Evolutionary conservation across 2,113 vertebrate genomes (phyloP).

Genomic region (Nesoenas mayeri): DNA sequence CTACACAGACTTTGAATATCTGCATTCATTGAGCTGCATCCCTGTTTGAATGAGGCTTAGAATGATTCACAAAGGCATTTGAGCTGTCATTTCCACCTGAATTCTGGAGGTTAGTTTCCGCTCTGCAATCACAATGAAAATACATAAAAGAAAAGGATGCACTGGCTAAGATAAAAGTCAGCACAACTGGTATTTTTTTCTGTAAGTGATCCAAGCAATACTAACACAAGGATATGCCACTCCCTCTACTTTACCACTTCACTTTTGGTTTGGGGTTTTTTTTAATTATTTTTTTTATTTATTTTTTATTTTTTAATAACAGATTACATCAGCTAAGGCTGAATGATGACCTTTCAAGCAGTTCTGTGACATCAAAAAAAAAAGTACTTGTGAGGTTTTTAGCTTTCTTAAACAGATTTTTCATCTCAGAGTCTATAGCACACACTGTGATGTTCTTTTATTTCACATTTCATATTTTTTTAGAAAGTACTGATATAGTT

Average conservation of each 20-base stretch:
- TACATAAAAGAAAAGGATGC: neutral
- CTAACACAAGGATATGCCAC: neutral
- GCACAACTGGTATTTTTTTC: neutral
- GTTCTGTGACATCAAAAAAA: neutral
- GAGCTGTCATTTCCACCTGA: neutral
- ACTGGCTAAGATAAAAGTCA: neutral
- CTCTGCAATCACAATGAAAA: neutral
- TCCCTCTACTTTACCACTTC: neutral
- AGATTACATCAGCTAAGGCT: neutral
- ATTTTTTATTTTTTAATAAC: neutral
- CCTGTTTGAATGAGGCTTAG: neutral
- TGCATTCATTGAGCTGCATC: constrained; percentile 8
- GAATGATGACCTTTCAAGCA: neutral
- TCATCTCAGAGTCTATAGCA: neutral
- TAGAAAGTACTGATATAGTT: neutral
- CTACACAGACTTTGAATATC: neutral
- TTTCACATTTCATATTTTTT: neutral
- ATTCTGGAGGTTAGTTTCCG: neutral
- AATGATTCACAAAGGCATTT: constrained; percentile 25
- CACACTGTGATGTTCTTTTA: neutral
- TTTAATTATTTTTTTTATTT: neutral
- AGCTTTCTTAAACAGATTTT: neutral
- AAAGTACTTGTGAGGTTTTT: neutral
- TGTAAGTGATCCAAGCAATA: neutral
- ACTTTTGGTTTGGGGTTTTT: neutral